Evolutionary conservation across 2,888 invertebrate species (phyloP).

Genomic region (Orgyia antiqua): DNA sequence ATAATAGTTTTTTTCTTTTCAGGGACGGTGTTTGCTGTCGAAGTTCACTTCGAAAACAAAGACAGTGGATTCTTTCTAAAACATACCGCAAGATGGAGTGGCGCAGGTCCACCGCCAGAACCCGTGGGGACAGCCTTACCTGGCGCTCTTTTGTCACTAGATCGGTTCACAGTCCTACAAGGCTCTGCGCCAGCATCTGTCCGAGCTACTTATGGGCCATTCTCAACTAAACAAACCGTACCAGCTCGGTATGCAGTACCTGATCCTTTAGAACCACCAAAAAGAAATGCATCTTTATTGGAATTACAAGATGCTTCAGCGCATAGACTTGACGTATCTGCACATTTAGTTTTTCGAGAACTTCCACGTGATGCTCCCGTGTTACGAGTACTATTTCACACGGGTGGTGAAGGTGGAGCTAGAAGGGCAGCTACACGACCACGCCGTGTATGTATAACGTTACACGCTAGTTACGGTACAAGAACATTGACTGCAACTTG

Average conservation of each 20-base stretch:
- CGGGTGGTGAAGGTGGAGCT: constrained; percentile 90
- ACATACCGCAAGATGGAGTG: constrained; percentile 86
- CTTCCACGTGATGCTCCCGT: constrained; percentile 94
- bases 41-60: constrained; percentile 94
- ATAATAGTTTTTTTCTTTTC: constrained; percentile 56
- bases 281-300: constrained; percentile 76
- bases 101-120: constrained; percentile 67
- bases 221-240: constrained; percentile 96
- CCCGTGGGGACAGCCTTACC: constrained; percentile 71
- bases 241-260: constrained; percentile 93
- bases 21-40: constrained; percentile 85
- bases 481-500: constrained; percentile 90
- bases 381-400: constrained; percentile 94
- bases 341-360: constrained; percentile 92
- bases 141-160: constrained; percentile 87
- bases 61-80: constrained; percentile 94
- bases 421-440: constrained; percentile 83
- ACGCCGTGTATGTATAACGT: constrained; percentile 88
- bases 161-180: constrained; percentile 94
- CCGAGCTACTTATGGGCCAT: constrained; percentile 95
- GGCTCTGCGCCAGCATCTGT: constrained; percentile 94
- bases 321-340: constrained; percentile 92
- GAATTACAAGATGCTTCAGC: constrained; percentile 81
- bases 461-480: constrained; percentile 83
- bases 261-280: constrained; percentile 84